Evolutionary conservation across 2,797 vertebrate genomes (phyloP), one percentile per base, ranked within the genome.

Genomic region (Paguma larvata): DNA sequence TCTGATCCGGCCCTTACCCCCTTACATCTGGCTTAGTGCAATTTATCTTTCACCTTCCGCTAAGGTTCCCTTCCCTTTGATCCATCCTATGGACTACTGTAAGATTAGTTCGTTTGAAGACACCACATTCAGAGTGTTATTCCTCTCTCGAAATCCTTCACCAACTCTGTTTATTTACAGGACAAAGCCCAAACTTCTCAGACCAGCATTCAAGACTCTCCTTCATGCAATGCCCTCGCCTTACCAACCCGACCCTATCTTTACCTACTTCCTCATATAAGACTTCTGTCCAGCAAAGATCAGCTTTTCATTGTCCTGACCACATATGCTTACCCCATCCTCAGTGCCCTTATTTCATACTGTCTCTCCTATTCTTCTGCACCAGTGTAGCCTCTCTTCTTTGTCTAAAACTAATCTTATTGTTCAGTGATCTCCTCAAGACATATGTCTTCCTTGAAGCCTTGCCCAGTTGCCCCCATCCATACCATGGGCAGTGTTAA

Each of bases 101-200:
- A 85, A 92, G 14, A 97, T 78, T 38, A 95, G 38, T 85, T 94
- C 38, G 85, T 91, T 83, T 56, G 44, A 90, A 88, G 48, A 72
- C 62, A 88, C 19, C 65, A 10, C 14, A 94, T 95, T 94, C 14
- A 11, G 2, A 34, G 30, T 83, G 23, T 34, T 70, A 67, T 53
- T 95, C 15, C 62, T 92, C 16, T 85, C 32, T 86, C 48, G 79
- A 79, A 78, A 70, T 51, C 41, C 67, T 92, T 65, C 16, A 87
- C 5, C 51, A 21, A 89, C 5, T 89, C 13, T 73, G 7, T 91
- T 83, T 94, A 86, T 59, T 96, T 59, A 67, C 16, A 91, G 23
- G 23, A 51, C 32, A 73, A 94, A 83, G 15, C 3, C 34, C 56
- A 95, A 56, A 34, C 5, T 86, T 18, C 25, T 92, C 12, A n/a